These are phyloP conservation scores for Andricus quercusramuli DNA, from an alignment of 2,888 invertebrate genomes.

Conservation along the genomic window DNA sequence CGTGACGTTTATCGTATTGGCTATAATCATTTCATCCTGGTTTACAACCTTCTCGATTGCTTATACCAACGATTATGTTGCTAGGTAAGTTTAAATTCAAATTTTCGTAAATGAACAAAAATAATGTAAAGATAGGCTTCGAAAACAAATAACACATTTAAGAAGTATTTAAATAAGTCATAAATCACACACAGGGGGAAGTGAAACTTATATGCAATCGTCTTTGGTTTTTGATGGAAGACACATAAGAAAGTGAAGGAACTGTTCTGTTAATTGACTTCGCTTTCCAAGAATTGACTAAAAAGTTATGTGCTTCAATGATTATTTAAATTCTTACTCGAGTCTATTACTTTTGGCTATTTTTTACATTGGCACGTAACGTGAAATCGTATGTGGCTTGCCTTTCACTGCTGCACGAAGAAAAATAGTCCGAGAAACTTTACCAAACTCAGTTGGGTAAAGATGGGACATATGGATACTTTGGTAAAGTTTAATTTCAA, in stretches of 20 bases:
- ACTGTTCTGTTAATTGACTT: neutral
- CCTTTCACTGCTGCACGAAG: neutral
- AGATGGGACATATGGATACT: too few relatives aligned
- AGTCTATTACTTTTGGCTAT: neutral
- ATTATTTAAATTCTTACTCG: neutral
- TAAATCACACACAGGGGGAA: neutral
- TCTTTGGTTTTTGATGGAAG: neutral
- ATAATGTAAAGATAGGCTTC: neutral
- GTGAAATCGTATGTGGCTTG: neutral
- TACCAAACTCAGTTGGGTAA: too few relatives aligned
- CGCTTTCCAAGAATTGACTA: neutral
- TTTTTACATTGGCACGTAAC: neutral
- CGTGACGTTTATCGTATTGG: conserved; percentile 81
- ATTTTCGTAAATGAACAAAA: neutral
- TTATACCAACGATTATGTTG: conserved; percentile 85
- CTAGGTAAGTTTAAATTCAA: conserved; percentile 66
- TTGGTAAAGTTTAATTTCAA: too few relatives aligned
- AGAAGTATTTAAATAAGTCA: neutral
- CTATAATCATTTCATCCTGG: conserved; percentile 87
- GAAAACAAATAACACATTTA: neutral
- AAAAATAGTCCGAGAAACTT: too few relatives aligned
- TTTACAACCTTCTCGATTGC: conserved; percentile 87
- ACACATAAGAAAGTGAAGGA: neutral
- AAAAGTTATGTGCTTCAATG: neutral
- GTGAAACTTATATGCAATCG: neutral